These are phyloP conservation scores for Acleris holmiana DNA, from an alignment of 2,888 invertebrate genomes.

Conservation along the genomic window DNA sequence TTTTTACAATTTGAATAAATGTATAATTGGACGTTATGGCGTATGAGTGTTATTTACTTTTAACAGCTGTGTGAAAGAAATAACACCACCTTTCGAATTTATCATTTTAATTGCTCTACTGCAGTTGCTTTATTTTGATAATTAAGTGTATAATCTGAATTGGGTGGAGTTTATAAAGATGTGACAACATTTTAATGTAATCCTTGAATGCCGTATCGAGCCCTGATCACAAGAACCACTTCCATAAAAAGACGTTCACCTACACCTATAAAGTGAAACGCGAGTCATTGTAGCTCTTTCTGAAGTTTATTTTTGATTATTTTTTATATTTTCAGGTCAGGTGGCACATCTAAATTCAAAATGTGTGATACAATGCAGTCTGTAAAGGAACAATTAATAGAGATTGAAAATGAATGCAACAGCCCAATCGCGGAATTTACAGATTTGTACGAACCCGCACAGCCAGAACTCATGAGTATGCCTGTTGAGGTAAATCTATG, in stretches of 20 bases:
- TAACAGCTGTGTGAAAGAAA: conserved; percentile 27
- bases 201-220: conserved; percentile 24
- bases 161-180: background rate
- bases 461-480: conserved; percentile 61
- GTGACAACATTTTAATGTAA: conserved; percentile 6
- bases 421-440: conserved; percentile 36
- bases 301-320: background rate
- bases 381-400: conserved; percentile 56
- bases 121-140: conserved; percentile 10
- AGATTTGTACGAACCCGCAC: conserved; percentile 50
- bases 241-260: conserved; percentile 43
- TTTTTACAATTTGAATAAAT: background rate
- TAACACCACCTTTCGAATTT: conserved; percentile 1
- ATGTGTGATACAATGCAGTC: conserved; percentile 68
- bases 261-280: conserved; percentile 36
- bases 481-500: conserved; percentile 67
- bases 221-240: conserved; percentile 32
- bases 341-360: conserved; percentile 26
- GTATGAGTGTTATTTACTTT: background rate
- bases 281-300: conserved; percentile 23
- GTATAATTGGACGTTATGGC: background rate
- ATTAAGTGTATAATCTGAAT: background rate
- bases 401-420: conserved; percentile 55
- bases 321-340: background rate
- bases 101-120: background rate